These are phyloP conservation scores for Dallia pectoralis DNA, from an alignment of 2,797 vertebrate genomes.

Conservation along the genomic window DNA sequence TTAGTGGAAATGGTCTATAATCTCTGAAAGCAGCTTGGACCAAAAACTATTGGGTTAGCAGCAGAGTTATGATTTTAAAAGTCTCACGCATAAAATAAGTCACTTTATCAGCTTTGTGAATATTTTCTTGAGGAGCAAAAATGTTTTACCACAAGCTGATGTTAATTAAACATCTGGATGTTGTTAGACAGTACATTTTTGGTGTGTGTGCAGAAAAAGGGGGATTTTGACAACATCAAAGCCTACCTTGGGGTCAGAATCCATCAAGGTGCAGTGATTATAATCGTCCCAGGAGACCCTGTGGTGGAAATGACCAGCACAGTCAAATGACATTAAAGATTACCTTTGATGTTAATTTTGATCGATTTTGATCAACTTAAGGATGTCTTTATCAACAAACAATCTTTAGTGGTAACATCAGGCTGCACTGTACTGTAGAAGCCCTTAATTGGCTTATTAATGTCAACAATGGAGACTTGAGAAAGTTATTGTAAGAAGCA, in stretches of 20 bases:
- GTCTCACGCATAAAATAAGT: not conserved
- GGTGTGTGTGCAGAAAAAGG: not conserved
- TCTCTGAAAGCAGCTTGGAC: not conserved
- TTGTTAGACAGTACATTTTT: not conserved
- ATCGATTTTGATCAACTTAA: too few species aligned
- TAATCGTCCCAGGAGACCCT: slow-evolving; percentile 75
- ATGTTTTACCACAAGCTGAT: not conserved
- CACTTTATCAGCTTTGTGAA: not conserved
- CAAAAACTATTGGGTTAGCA: not conserved
- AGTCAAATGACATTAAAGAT: not conserved
- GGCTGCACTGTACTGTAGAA: too few species aligned
- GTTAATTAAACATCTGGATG: not conserved
- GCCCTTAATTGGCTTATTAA: too few species aligned
- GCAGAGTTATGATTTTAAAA: not conserved
- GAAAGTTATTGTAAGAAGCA: too few species aligned
- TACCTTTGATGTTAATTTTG: too few species aligned
- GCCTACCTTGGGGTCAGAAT: slow-evolving; percentile 72
- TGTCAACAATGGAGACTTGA: too few species aligned
- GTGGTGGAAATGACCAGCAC: slow-evolving; percentile 15
- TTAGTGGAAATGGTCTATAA: not conserved
- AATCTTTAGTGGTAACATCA: too few species aligned
- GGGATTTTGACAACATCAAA: not conserved
- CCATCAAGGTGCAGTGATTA: slow-evolving; percentile 64
- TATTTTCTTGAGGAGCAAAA: not conserved
- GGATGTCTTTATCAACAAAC: too few species aligned